Percentiles rank a stretch among this genome's conserved stretches.
Evolutionary conservation across 1,140 invertebrate genomes (phyloP).

Genomic region (Bombus huntii): DNA sequence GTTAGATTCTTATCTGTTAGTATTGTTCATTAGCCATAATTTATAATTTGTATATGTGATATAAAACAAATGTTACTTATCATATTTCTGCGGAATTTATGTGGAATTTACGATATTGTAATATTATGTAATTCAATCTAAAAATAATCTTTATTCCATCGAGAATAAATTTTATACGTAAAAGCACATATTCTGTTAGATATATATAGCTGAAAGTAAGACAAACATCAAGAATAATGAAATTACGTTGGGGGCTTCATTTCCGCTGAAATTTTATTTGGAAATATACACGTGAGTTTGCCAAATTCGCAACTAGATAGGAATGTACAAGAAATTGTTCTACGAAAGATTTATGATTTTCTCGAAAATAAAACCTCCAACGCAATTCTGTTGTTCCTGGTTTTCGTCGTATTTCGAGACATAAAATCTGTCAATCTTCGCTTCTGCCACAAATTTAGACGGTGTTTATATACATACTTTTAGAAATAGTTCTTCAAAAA

Average conservation of each 20-base stretch:
- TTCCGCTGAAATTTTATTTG: background rate
- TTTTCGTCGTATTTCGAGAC: no score
- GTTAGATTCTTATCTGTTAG: background rate
- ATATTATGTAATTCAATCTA: background rate
- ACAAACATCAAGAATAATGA: background rate
- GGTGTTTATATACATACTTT: no score
- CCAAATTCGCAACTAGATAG: background rate
- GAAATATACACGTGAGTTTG: background rate
- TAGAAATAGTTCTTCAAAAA: no score
- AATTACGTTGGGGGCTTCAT: background rate
- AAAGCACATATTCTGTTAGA: background rate
- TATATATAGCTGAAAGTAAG: no score
- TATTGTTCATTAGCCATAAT: background rate
- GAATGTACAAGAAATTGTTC: no score
- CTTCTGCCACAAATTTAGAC: no score
- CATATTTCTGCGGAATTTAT: background rate
- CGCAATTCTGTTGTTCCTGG: no score
- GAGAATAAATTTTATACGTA: background rate
- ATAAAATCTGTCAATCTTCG: no score
- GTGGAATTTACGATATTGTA: background rate
- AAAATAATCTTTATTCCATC: background rate
- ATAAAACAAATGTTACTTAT: no score
- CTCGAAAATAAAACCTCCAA: no score
- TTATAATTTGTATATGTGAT: background rate
- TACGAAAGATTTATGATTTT: no score